Evolutionary conservation across 2,113 vertebrate genomes (phyloP).

Genomic region (Halichoerus grypus): DNA sequence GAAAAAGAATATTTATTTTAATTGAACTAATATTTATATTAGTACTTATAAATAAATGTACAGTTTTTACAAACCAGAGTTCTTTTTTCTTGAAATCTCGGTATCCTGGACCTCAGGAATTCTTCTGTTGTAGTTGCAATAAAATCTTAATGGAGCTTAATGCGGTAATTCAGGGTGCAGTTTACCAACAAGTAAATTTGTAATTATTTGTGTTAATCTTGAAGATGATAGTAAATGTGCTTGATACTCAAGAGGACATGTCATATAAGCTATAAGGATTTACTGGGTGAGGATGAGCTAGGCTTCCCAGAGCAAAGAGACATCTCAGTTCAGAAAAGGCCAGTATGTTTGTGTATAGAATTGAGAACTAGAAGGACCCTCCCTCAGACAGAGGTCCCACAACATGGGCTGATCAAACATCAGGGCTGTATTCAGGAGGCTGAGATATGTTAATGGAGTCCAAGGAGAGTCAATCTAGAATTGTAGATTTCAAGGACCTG

Average conservation of each 20-base stretch:
- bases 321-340: background rate
- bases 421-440: background rate
- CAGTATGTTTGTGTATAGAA: background rate
- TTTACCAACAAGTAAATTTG: background rate
- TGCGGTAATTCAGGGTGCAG: background rate
- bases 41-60: background rate
- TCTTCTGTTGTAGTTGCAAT: background rate
- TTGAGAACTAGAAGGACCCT: background rate
- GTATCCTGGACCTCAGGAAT: background rate
- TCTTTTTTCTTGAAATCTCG: background rate
- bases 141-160: background rate
- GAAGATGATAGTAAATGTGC: background rate
- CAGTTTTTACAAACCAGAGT: background rate
- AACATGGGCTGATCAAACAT: background rate
- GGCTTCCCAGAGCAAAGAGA: background rate
- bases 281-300: too few relatives aligned
- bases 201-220: background rate
- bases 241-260: background rate
- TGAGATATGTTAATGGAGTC: background rate
- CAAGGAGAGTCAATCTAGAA: background rate
- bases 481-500: background rate
- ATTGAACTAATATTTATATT: background rate
- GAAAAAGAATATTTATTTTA: background rate
- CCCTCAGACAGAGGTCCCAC: background rate
- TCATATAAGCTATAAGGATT: background rate